Evolutionary conservation across 1,140 invertebrate genomes (phyloP), one percentile per base, ranked within the genome.

Genomic region (Sinonovacula constricta): DNA sequence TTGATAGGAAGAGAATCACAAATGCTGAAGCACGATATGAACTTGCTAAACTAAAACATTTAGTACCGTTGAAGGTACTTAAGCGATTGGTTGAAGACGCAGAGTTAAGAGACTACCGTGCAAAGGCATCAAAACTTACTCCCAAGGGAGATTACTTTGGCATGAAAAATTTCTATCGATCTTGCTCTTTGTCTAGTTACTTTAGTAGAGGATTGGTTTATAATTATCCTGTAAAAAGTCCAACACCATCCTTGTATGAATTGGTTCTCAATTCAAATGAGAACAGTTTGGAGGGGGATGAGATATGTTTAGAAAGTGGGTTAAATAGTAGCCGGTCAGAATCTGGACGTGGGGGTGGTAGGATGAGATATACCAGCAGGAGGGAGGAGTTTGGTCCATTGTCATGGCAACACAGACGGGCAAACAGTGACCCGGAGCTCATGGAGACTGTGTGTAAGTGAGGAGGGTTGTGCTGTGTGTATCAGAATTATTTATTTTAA

Each of bases 81-180:
- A 69, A 78, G 49, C 57, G 63, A 49, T 53, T 63, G 39, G 67
- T 78, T 33, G 56, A 62, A 54, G 66, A 53, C 14, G 49, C 12
- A 45, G 75, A 78, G 60, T 54, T 78, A 22, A 51, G 75, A 18
- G 75, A 78, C 59, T 78, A 78, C 54, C 24, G 75, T 18, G 75
- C 34, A 24, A 78, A 54, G 39, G 75, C 75, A n/a, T 65, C 26
- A 28, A 69, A 69, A 70, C 54, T 78, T 7, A 78, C 75, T n/a
- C 75, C 75, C 14, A 78, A 69, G 24, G 75, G 75, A 49, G 75
- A 78, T 24, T 70, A 78, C 49, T 78, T 62, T 70, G 75, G 75
- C 0, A 69, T 69, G 75, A 76, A 67, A 10, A 76, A 76, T 24
- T 76, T 57, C 26, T 15, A 49, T 15, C 30, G 63, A 15, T 76